Base-by-base conservation (phyloP, 2,797 vertebrate species). In the Mus caroli region DNA sequence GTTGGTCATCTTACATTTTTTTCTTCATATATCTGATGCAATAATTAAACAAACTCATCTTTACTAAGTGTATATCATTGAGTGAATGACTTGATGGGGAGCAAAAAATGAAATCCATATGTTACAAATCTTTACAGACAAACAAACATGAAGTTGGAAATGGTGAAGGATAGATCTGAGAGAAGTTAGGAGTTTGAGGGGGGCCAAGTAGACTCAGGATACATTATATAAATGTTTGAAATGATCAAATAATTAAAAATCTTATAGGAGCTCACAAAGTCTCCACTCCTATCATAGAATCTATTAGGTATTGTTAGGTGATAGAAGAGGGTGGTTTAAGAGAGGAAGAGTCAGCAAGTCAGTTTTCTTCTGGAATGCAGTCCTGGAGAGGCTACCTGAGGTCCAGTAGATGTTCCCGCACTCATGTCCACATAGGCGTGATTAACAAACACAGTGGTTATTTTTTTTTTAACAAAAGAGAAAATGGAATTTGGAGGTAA, bases 311-410 rank as follows among this genome's bases (percentile, higher is more conserved):
- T 4, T 67, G 28, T 50, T 85, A 43, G 11, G 12, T 50, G 31
- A 20, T 52, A n/a, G 6, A 19, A 46, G 19, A 67, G 31, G 12
- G 2, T 9, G 0, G 1, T n/a, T n/a, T 69, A n/a, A 6, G 31
- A 64, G 19, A n/a, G 40, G 12, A 19, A 64, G 19, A n/a, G 40
- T n/a, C 12, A 52, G 60, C 34, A 3, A n/a, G 40, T 50, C 19
- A 69, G 83, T 22, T 86, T 69, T 52, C 1, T 52, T 86, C 10
- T 24, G 46, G 34, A 60, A 24, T 50, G 19, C 3, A 9, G 43
- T 50, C 12, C 12, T 50, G 28, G 62, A n/a, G 11, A 85, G 40
- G 83, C 60, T 34, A 50, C 17, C 34, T 67, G 12, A 50, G 12
- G 43, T 69, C 62, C 12, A 13, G 19, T 64, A 85, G 2, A 67